Conservation (phyloP, 2,888 invertebrate genomes). For the Acanthosepion esculentum region DNA sequence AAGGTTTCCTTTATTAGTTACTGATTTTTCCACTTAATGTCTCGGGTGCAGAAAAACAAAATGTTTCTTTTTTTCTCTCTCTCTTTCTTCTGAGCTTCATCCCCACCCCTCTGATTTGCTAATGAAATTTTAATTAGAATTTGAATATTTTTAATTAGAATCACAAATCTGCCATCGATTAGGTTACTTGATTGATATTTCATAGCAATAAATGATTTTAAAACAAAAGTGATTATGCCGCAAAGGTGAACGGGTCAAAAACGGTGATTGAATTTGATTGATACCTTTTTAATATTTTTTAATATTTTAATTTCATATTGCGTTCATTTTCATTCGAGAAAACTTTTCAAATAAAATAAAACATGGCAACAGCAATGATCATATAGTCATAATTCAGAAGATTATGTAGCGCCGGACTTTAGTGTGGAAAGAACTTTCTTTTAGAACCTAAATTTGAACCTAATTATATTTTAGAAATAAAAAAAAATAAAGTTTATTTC, state of each 20-base stretch:
- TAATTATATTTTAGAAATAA: too few relatives aligned
- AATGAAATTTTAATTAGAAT: conserved; percentile 21
- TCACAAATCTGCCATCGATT: not conserved
- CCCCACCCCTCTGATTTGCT: not conserved
- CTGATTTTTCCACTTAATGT: not conserved
- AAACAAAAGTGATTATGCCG: not conserved
- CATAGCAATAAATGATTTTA: not conserved
- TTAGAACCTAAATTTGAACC: too few relatives aligned
- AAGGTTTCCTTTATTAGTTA: not conserved
- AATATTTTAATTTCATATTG: not conserved
- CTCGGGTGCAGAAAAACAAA: not conserved
- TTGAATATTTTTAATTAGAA: conserved; percentile 15
- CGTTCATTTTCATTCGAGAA: not conserved
- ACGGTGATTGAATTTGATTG: not conserved
- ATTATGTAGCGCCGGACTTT: too few relatives aligned
- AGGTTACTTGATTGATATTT: conserved; percentile 11
- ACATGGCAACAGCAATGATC: not conserved
- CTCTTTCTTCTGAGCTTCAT: not conserved
- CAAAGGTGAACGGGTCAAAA: not conserved
- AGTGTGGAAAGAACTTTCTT: too few relatives aligned
- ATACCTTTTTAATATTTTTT: not conserved
- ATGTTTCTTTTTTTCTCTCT: not conserved
- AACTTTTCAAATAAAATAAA: not conserved
- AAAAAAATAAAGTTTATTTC: too few relatives aligned
- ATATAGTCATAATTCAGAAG: not conserved